These are phyloP conservation scores for Lepetodrilus schrolli DNA, from an alignment of 2,888 invertebrate species.

Conservation along the genomic window DNA sequence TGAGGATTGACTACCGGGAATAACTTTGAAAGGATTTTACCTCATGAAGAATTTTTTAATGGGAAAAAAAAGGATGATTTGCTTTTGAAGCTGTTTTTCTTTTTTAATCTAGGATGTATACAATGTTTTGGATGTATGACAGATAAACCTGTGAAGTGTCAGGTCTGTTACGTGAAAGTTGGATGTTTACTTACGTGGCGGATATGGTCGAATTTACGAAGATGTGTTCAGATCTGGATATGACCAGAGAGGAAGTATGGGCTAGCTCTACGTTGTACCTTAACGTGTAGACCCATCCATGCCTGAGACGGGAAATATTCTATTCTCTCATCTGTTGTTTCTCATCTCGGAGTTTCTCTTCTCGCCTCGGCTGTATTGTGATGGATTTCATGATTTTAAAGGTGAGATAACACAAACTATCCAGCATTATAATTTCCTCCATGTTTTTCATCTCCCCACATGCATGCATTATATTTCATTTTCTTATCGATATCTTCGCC, in stretches of 20 bases:
- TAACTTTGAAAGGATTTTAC: neutral
- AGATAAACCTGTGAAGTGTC: neutral
- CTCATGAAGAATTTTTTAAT: neutral
- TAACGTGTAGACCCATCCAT: neutral
- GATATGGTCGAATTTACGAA: too few species aligned
- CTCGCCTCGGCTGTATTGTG: neutral
- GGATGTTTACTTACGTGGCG: neutral
- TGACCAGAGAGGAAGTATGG: neutral
- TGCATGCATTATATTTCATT: too few species aligned
- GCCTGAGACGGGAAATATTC: neutral
- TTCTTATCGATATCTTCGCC: too few species aligned
- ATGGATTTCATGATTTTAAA: conserved; percentile 23
- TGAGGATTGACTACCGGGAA: neutral
- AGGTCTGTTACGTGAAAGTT: neutral
- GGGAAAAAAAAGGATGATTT: too few species aligned
- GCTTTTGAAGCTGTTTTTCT: too few species aligned
- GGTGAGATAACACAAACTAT: neutral
- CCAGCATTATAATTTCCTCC: neutral
- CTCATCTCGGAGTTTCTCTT: neutral
- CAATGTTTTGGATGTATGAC: neutral
- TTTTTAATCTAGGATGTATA: too few species aligned
- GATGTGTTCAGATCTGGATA: too few species aligned
- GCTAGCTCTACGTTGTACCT: neutral
- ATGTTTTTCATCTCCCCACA: too few species aligned
- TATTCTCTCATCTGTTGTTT: neutral